Base-by-base conservation (phyloP, 2,888 invertebrate species). In the Cryptocheilus praepositus region DNA sequence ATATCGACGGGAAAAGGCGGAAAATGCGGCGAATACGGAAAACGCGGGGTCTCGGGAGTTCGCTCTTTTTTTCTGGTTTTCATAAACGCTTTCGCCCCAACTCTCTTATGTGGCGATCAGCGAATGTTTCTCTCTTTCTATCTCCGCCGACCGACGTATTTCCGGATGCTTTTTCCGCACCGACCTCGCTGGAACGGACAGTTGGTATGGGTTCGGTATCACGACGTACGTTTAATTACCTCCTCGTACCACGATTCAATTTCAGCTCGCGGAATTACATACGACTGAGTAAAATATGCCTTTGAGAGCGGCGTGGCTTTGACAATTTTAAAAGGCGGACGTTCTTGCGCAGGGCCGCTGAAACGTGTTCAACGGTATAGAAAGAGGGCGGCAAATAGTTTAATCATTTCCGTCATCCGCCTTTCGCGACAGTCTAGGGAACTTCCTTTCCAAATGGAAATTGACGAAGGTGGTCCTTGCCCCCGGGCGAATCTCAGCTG, bases 371-470 rank as follows among this genome's bases (percentile, higher is more conserved):
- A 49, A 49, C 16, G 49, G 19, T 49, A 49, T 49, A 18, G 16
- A 49, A 49, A 49, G 16, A 8, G 49, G 15, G 16, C 2, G 49
- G 18, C 49, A 18, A 36, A 16, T 49, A 18, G 49, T 49, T 49
- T 18, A 49, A 49, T 49, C 49, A 18, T 18, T 16, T 49, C 49
- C 36, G 49, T 16, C 16, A n/a, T 18, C 36, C 28, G 49, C 49
- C 8, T 49, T 49, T 49, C 49, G 16, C 49, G 11, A 44, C 36
- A 36, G 28, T 5, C 28, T 46, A 44, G 52, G 21, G 15, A 28
- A 46, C 58, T 52, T 61, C n/a, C 65, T 61, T 72, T 73, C 73
- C 74, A 57, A 52, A 74, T 76, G 72, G 69, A 77, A 77, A 80
- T 76, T 51, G 49, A 46, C 61, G 58, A 68, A 65, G 62, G 70